phyloP scores from a whole-genome alignment of 2,797 vertebrate genomes.

The Miichthys miiuy region DNA sequence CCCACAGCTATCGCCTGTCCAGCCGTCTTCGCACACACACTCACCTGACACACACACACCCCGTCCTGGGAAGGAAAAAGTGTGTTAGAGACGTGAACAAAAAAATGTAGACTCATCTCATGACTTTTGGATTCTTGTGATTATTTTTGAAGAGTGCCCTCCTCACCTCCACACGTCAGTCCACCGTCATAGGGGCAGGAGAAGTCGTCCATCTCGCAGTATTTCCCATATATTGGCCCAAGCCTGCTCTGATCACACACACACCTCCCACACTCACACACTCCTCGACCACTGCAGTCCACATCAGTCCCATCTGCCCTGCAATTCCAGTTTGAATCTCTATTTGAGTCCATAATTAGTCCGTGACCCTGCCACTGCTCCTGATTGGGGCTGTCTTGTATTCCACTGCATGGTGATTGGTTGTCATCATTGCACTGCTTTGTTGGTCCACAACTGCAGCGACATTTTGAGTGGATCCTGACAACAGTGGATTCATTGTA shows the following conservation, averaged over 20 bases:
- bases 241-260: constrained; percentile 90
- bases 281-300: constrained; percentile 90
- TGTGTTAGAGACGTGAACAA: neutral
- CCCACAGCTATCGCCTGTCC: constrained; percentile 92
- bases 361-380: constrained; percentile 27
- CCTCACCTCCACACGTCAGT: constrained; percentile 91
- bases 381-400: constrained; percentile 1
- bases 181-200: constrained; percentile 92
- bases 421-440: constrained; percentile 68
- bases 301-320: constrained; percentile 74
- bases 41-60: constrained; percentile 91
- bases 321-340: constrained; percentile 64
- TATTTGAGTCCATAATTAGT: constrained; percentile 32
- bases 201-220: constrained; percentile 96
- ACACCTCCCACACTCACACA: constrained; percentile 92
- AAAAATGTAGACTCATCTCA: too few relatives aligned
- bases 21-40: constrained; percentile 90
- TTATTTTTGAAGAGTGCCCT: constrained; percentile 17
- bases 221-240: constrained; percentile 91
- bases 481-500: constrained; percentile 93
- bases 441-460: constrained; percentile 83
- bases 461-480: constrained; percentile 87
- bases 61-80: constrained; percentile 82
- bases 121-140: neutral
- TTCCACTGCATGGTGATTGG: constrained; percentile 50